Evolutionary conservation across 2,113 vertebrate species (phyloP).

Genomic region (Onychostoma macrolepis): DNA sequence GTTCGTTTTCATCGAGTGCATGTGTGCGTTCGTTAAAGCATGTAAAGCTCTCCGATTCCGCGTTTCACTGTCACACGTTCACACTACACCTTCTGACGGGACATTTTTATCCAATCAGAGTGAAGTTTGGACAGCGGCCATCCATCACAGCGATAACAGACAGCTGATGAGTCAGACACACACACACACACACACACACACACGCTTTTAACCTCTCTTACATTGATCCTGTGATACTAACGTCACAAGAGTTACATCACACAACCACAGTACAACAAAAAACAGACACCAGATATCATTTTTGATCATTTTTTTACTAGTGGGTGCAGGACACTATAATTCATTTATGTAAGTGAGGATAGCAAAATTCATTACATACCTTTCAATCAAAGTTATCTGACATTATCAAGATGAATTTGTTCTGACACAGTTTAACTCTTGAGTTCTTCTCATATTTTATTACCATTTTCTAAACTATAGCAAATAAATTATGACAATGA

Average conservation of each 20-base stretch:
- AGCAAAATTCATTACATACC: no score
- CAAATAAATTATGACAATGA: no score
- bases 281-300: neutral
- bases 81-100: constrained; percentile 12
- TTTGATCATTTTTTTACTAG: no score
- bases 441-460: no score
- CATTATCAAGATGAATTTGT: no score
- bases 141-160: constrained; percentile 5
- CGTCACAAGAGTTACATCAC: constrained; percentile 14
- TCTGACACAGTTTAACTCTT: no score
- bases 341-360: no score
- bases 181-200: constrained; percentile 4
- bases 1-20: neutral
- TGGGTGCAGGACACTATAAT: no score
- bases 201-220: neutral
- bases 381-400: no score
- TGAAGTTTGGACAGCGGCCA: constrained; percentile 30
- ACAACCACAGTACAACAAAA: constrained; percentile 4
- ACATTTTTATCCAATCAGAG: constrained; percentile 14
- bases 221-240: neutral
- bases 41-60: neutral
- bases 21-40: neutral
- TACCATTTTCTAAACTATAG: no score
- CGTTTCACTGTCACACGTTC: neutral
- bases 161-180: constrained; percentile 30